A percentile compares a stretch with the other conserved stretches of the same genome.
Conservation (phyloP, 2,113 vertebrate species). For the Steatornis caripensis region DNA sequence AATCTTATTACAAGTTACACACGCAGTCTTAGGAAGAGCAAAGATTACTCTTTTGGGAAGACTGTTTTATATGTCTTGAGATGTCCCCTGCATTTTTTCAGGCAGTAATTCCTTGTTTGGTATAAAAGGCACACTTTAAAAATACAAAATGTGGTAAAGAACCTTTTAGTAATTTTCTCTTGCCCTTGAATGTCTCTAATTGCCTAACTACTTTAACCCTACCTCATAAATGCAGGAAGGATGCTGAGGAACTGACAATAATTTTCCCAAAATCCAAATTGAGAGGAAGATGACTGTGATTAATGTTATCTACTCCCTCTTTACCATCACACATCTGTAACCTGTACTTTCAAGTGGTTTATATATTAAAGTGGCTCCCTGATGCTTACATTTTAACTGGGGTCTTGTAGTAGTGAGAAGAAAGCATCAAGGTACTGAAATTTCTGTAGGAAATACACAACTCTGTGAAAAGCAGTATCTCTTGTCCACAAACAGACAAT, state of each 20-base stretch:
- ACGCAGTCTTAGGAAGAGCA: background rate
- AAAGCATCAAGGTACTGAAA: background rate
- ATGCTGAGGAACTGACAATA: background rate
- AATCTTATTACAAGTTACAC: background rate
- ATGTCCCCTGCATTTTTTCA: background rate
- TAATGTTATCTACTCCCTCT: background rate
- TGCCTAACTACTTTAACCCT: background rate
- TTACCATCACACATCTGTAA: background rate
- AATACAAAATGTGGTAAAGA: background rate
- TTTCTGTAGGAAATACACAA: background rate
- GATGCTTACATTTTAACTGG: background rate
- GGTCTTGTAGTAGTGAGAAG: background rate
- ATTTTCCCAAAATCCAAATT: background rate
- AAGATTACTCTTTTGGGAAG: background rate
- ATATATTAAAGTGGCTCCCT: background rate
- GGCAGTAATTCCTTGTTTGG: background rate
- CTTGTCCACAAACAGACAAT: background rate
- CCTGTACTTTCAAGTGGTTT: background rate
- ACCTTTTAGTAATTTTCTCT: background rate
- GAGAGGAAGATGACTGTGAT: background rate
- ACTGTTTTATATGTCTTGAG: background rate
- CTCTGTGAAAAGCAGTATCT: background rate
- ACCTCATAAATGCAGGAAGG: background rate
- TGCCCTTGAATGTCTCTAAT: background rate
- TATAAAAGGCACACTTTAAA: background rate